These are phyloP conservation scores for Pogonomyrmex californicus DNA, from an alignment of 1,140 invertebrate species.

Conservation along the genomic window DNA sequence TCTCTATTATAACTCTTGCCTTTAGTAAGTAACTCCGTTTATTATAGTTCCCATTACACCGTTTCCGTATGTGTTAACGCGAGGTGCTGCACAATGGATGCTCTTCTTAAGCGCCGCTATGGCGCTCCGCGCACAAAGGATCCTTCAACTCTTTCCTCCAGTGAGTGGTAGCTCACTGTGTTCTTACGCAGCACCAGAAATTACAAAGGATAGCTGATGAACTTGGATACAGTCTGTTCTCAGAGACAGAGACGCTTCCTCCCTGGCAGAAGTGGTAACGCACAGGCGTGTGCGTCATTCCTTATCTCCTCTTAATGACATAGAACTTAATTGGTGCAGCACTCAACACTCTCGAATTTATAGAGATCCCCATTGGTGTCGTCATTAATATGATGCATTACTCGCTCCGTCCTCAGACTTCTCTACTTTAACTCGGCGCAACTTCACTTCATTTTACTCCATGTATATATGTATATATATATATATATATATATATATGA, in stretches of 20 bases:
- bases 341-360: constrained; percentile 77
- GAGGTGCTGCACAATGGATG: constrained; percentile 44
- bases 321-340: constrained; percentile 76
- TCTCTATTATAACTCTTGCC: constrained; percentile 23
- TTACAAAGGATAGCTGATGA: constrained; percentile 62
- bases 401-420: constrained; percentile 63
- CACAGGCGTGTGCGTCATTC: neutral
- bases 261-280: constrained; percentile 54
- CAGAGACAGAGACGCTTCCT: constrained; percentile 23
- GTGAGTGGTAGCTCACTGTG: constrained; percentile 1
- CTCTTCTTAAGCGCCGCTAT: constrained; percentile 39
- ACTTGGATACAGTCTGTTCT: constrained; percentile 30
- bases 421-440: constrained; percentile 62
- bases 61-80: constrained; percentile 45
- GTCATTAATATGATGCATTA: constrained; percentile 79
- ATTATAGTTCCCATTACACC: constrained; percentile 45
- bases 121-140: constrained; percentile 26
- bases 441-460: constrained; percentile 68
- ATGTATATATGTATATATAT: no score
- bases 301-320: constrained; percentile 74
- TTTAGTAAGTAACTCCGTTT: constrained; percentile 43
- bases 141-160: constrained; percentile 54
- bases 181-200: constrained; percentile 56
- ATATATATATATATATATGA: constrained; percentile 28
- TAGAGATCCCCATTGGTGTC: constrained; percentile 67